phyloP scores from a whole-genome alignment of 2,888 invertebrate genomes.

The Papilio protenor region DNA sequence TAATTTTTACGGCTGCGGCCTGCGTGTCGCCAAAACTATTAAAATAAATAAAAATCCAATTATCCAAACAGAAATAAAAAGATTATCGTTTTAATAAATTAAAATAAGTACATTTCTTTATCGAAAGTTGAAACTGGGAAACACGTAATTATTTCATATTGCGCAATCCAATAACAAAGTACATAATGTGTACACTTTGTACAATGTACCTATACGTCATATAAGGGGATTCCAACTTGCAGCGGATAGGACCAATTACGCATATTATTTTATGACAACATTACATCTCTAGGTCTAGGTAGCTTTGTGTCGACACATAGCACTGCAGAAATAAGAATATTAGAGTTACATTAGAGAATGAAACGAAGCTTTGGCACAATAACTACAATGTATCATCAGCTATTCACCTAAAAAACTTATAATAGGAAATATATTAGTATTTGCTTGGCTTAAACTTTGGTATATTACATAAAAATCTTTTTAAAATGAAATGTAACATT shows the following conservation, averaged over 20 bases:
- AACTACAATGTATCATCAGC: neutral
- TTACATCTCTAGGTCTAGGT: neutral
- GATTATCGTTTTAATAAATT: neutral
- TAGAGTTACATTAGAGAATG: neutral
- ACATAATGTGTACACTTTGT: neutral
- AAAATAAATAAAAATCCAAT: no score
- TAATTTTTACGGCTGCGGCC: neutral
- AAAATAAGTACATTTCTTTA: neutral
- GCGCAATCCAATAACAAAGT: neutral
- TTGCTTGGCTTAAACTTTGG: neutral
- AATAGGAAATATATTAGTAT: neutral
- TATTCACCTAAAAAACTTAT: neutral
- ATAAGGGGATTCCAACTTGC: neutral
- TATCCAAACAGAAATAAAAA: neutral
- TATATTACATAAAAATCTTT: neutral
- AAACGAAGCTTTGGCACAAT: neutral
- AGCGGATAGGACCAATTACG: conserved; percentile 1
- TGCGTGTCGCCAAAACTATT: no score
- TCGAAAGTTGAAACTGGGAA: neutral
- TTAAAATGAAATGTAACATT: neutral
- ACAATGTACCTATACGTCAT: neutral
- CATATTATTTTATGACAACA: neutral
- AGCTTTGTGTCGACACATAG: neutral
- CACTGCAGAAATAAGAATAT: neutral
- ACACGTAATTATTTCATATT: neutral